These are phyloP conservation scores for Triplophysa bombifrons DNA, from an alignment of 2,797 vertebrate species.

Conservation along the genomic window DNA sequence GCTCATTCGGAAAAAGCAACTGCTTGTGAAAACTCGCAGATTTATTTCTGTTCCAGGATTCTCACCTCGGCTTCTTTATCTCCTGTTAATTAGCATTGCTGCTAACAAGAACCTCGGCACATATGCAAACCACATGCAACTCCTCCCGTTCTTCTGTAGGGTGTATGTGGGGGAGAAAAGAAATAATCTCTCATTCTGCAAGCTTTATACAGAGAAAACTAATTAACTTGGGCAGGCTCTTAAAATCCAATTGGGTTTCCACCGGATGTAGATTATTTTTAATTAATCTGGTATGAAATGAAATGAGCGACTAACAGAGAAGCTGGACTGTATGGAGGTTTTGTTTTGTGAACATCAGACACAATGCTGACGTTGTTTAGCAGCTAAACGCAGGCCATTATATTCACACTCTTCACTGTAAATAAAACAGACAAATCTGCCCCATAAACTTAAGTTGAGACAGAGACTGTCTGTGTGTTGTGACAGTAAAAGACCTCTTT, in stretches of 20 bases:
- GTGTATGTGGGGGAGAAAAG: constrained; percentile 45
- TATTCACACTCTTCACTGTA: constrained; percentile 54
- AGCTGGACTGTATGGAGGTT: constrained; percentile 51
- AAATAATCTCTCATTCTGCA: constrained; percentile 61
- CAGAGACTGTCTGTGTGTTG: constrained; percentile 44
- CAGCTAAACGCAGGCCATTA: constrained; percentile 46
- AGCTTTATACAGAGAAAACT: constrained; percentile 60
- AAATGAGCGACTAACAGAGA: constrained; percentile 50
- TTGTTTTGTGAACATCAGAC: constrained; percentile 57
- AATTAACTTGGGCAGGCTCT: constrained; percentile 63
- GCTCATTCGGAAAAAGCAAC: constrained; percentile 51
- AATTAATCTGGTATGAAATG: constrained; percentile 59
- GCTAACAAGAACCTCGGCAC: constrained; percentile 72
- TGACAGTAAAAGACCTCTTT: constrained; percentile 76
- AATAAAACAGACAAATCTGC: constrained; percentile 44
- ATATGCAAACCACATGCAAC: constrained; percentile 63
- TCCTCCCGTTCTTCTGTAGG: constrained; percentile 56
- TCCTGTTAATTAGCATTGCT: constrained; percentile 77
- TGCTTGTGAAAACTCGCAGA: constrained; percentile 70
- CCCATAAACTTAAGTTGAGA: constrained; percentile 24
- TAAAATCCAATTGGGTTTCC: constrained; percentile 59
- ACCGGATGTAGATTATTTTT: constrained; percentile 54
- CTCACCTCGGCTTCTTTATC: constrained; percentile 73
- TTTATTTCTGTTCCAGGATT: constrained; percentile 75
- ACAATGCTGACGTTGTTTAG: constrained; percentile 56